Conservation (phyloP, 2,113 vertebrate genomes). For the Podocnemis expansa region DNA sequence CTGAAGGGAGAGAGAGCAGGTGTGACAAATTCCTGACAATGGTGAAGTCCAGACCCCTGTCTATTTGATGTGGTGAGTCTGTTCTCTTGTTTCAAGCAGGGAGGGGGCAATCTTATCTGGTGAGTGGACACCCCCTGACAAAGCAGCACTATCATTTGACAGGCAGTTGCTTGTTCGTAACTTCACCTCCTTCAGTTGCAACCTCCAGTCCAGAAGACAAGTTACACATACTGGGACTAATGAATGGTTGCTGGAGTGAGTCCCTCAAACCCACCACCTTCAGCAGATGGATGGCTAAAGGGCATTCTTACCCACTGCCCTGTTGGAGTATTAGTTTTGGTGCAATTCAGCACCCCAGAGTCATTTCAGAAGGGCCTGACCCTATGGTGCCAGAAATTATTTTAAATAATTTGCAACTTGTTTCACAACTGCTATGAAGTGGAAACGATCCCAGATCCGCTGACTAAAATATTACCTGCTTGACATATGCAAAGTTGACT, state of each 20-base stretch:
- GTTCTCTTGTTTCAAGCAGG: fast-evolving
- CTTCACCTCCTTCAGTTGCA: not conserved
- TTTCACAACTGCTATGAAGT: conserved; percentile 6
- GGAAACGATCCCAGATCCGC: conserved; percentile 34
- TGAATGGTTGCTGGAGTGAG: not conserved
- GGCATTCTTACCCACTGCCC: not conserved
- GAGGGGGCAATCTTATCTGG: not conserved
- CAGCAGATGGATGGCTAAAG: not conserved
- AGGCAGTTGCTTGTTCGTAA: not conserved
- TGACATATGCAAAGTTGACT: conserved; percentile 38
- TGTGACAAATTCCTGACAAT: not conserved
- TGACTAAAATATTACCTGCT: conserved; percentile 21
- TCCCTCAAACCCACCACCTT: not conserved
- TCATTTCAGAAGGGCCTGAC: conserved; percentile 44
- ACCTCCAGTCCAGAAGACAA: not conserved
- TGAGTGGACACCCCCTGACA: not conserved
- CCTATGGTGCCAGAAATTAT: conserved; percentile 21
- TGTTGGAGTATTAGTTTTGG: not conserved
- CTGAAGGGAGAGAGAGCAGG: not conserved
- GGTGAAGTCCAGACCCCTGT: not conserved
- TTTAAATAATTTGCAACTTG: not conserved
- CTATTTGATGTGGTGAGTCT: not conserved
- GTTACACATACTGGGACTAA: not conserved
- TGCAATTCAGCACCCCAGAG: not conserved
- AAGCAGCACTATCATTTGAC: not conserved